These are phyloP conservation scores for Calyptommatus sinebrachiatus DNA, from an alignment of 2,113 vertebrate species.

Conservation along the genomic window DNA sequence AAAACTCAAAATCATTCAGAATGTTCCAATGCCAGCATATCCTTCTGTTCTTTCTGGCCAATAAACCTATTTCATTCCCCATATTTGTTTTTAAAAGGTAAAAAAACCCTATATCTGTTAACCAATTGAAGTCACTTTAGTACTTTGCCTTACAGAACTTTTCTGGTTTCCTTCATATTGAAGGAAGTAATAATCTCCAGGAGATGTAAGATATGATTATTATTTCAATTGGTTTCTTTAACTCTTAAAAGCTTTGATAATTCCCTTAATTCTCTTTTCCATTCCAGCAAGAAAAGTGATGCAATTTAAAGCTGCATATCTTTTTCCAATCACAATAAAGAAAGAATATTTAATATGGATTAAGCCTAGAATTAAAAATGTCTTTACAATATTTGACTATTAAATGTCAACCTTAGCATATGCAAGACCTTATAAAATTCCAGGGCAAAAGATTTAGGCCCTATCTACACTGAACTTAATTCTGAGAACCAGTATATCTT, in stretches of 20 bases:
- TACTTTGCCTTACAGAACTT: not conserved
- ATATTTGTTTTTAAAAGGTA: rapidly evolving
- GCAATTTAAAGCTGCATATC: constrained; percentile 35
- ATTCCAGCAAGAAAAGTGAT: constrained; percentile 29
- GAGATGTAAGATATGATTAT: constrained; percentile 6
- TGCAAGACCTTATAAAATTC: constrained; percentile 2
- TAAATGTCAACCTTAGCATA: constrained; percentile 38
- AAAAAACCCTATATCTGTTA: constrained; percentile 18
- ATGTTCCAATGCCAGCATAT: no score
- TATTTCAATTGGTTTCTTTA: constrained; percentile 3
- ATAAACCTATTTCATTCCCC: constrained; percentile 7
- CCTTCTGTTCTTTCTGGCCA: no score
- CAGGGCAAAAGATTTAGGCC: constrained; percentile 34
- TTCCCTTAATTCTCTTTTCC: constrained; percentile 23
- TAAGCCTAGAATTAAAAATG: constrained; percentile 33
- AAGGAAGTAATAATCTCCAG: constrained; percentile 4
- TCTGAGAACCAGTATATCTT: no score
- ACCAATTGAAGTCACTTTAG: not conserved
- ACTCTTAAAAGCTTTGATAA: not conserved
- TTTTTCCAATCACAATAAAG: constrained; percentile 41
- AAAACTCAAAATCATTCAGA: no score
- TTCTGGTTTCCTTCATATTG: not conserved
- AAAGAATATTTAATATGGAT: constrained; percentile 48
- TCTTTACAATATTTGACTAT: constrained; percentile 31
- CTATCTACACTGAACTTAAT: no score